Base-by-base conservation (phyloP, 2,113 vertebrate genomes). In the Protobothrops flavoviridis region DNA sequence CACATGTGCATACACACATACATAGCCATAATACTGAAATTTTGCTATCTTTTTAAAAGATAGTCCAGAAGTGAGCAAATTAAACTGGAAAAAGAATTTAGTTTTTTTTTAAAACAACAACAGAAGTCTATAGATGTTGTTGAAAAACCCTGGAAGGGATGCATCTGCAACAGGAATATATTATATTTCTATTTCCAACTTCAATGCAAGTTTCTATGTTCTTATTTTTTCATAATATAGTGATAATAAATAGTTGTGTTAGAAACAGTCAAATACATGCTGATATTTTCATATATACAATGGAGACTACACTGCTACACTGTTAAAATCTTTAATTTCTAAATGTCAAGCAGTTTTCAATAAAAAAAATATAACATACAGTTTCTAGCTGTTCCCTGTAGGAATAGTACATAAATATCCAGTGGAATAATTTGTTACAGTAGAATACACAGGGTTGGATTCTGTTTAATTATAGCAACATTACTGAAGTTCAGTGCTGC, bases 321-420 rank as follows among this genome's bases (percentile, higher is more conserved):
- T 21, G 33, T 81, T 95, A 91, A 95, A 93, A 24, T 88, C 81
- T 87, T 89, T 93, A 92, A 94, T 95, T 95, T 96, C 92, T 93
- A 96, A 95, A 95, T 69, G 92, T 88, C 95, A 95, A 95, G 95
- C 95, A 74, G 91, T 57, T 95, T 91, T 92, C 95, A 94, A 95
- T 95, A 95, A 95, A 95, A 45, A 97, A 95, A 96, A 45, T 96
- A 97, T 95, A 95, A 97, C 97, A 97, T 81, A 96, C 0, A 85
- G 94, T 96, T 96, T 95, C 96, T 95, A 95, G 95, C 95, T 97
- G 97, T 95, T 97, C 96, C 95, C 94, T 94, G 56, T 94, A 93
- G 96, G 96, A 97, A 93, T 93, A 95, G 95, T 95, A 97, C 96
- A 96, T 97, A 97, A 96, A 97, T 96, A 97, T 92, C 95, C 96